Evolutionary conservation across 1,140 invertebrate genomes (phyloP).

Genomic region (Drosophila carrolli): DNA sequence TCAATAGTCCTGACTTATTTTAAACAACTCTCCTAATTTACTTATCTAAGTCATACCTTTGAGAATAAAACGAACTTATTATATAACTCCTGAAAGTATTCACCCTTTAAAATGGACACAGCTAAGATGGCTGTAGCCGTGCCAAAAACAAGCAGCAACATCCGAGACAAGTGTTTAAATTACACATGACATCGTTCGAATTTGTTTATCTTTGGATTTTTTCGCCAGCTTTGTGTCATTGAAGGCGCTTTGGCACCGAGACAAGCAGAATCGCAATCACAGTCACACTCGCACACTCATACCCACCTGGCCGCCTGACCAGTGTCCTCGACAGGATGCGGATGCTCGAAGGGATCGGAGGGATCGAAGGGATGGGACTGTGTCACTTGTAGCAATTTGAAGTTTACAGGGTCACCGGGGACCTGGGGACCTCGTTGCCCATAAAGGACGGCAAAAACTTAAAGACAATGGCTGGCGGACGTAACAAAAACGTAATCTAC

Average conservation of each 20-base stretch:
- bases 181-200: constrained; percentile 42
- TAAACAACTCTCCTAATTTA: no score
- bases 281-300: neutral
- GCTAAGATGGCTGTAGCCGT: constrained; percentile 3
- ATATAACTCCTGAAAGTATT: neutral
- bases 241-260: constrained; percentile 14
- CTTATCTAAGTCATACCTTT: no score
- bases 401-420: constrained; percentile 80
- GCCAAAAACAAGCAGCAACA: constrained; percentile 8
- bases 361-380: neutral
- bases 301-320: constrained; percentile 48
- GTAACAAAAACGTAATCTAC: constrained; percentile 78
- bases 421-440: constrained; percentile 43
- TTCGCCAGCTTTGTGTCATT: constrained; percentile 32
- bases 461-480: constrained; percentile 68
- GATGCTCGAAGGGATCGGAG: neutral
- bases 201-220: constrained; percentile 47
- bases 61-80: neutral
- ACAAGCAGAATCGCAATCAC: neutral
- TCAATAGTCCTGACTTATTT: no score
- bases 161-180: constrained; percentile 43
- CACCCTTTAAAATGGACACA: neutral
- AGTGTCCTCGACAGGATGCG: constrained; percentile 25
- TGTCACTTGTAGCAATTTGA: constrained; percentile 77
- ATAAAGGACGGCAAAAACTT: constrained; percentile 69